Base-by-base conservation (phyloP, 2,113 vertebrate genomes). In the Perca schrenkii region DNA sequence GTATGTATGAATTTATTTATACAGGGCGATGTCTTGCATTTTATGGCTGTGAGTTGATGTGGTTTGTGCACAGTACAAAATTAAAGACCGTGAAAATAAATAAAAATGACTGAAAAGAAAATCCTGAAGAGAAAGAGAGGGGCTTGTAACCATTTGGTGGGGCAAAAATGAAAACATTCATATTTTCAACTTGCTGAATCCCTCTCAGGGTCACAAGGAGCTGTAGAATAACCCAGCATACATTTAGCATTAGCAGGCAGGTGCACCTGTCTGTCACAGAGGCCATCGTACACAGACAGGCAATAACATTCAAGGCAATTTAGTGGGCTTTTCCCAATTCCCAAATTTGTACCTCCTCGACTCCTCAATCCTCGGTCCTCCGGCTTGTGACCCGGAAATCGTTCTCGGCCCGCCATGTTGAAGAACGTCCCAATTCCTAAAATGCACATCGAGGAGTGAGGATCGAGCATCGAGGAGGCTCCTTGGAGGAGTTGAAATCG, bases 1-100 rank as follows among this genome's bases (percentile, higher is more conserved):
- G 77, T 75, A 86, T 43, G 77, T 75, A 79, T 73, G 49, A 60
- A 86, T 43, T 74, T 75, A 75, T 81, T 84, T 65, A 83, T 84
- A 36, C 49, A 28, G 53, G 64, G 28, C 66, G 28, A 72, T 79
- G 60, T 78, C 80, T 60, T 60, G 63, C 47, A 80, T 73, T 85
- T 83, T 69, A 83, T 82, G 72, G 61, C 46, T 82, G 68, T 72
- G 61, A 78, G 77, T 70, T 63, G 76, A 74, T 81, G 69, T 57
- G 40, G 22, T 69, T 82, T 81, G 47, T 72, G 76, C 62, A 86
- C 49, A 74, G 57, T 47, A 58, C 56, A 66, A 66, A 83, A 77
- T 86, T 71, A 84, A 83, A 85, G 43, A 61, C 54, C 34, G 56
- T 25, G 46, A 50, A 66, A 83, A 83, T 53, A 54, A 84, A 82